Conservation (phyloP, 64 coral and sea anemone species). For the Pachyseris speciosa region DNA sequence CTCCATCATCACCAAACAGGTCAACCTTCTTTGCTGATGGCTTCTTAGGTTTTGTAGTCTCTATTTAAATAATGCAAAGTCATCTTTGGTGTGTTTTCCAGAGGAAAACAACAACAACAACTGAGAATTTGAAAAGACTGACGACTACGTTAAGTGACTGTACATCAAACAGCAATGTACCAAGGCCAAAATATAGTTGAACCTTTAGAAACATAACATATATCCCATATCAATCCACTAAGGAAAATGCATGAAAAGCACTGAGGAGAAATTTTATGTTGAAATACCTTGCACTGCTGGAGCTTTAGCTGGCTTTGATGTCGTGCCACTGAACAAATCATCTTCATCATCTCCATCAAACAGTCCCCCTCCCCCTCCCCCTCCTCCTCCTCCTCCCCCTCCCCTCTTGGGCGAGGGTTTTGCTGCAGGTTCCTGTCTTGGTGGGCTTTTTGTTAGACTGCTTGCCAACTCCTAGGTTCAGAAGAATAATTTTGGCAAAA, state of each 20-base stretch:
- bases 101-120: neutral
- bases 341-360: constrained; percentile 95
- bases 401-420: constrained; percentile 15
- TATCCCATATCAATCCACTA: too few relatives aligned
- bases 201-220: too few relatives aligned
- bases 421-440: neutral
- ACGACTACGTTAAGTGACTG: too few relatives aligned
- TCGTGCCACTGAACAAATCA: constrained; percentile 67
- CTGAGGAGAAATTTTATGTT: neutral
- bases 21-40: constrained; percentile 77
- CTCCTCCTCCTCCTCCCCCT: constrained; percentile 60
- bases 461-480: neutral
- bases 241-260: too few relatives aligned
- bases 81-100: neutral
- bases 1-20: constrained; percentile 85
- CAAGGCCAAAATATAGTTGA: too few relatives aligned
- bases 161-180: too few relatives aligned
- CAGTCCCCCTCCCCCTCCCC: constrained; percentile 67
- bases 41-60: constrained; percentile 23
- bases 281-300: constrained; percentile 2
- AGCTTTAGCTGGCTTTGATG: constrained; percentile 23
- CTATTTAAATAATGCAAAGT: neutral
- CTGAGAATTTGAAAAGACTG: too few relatives aligned
- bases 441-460: neutral
- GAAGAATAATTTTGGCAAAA: neutral